phyloP scores from a whole-genome alignment of 2,888 invertebrate genomes.

The Amblyjoppa fuscipennis region DNA sequence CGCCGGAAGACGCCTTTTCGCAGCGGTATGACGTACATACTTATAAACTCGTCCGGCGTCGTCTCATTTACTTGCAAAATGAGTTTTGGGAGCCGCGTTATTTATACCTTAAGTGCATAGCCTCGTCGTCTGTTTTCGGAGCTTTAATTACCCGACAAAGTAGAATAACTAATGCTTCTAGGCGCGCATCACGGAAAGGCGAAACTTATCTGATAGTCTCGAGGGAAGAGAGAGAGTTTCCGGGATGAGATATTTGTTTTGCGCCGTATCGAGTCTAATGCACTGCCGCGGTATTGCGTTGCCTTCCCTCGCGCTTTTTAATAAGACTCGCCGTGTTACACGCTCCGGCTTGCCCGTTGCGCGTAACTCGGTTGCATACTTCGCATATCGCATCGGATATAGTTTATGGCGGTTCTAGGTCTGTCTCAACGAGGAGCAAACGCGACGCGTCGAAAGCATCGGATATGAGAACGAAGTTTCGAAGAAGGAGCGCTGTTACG shows the following conservation, averaged over 20 bases:
- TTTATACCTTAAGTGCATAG: conserved; percentile 45
- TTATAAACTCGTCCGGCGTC: conserved; percentile 21
- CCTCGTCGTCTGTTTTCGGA: conserved; percentile 43
- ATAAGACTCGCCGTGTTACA: background rate
- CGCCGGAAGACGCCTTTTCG: conserved; percentile 24
- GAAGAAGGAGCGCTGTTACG: conserved; percentile 27
- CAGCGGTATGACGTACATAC: conserved; percentile 28
- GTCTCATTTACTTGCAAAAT: conserved; percentile 47
- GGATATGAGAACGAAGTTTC: conserved; percentile 19
- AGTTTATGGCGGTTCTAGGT: background rate
- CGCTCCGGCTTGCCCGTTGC: background rate
- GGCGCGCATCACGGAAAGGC: conserved; percentile 7
- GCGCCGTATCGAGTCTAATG: background rate
- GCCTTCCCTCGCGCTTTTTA: background rate
- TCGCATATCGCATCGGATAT: background rate
- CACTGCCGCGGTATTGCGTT: background rate
- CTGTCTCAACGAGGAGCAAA: background rate
- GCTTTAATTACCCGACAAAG: conserved; percentile 42
- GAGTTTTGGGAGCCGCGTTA: conserved; percentile 38
- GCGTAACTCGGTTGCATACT: background rate
- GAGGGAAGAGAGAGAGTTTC: background rate
- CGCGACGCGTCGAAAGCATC: background rate
- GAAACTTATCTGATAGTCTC: conserved; percentile 39
- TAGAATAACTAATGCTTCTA: conserved; percentile 26
- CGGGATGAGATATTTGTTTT: background rate